Percentiles rank a stretch among this genome's conserved stretches.
phyloP scores from a whole-genome alignment of 2,113 vertebrate species.

The Datnioides undecimradiatus region DNA sequence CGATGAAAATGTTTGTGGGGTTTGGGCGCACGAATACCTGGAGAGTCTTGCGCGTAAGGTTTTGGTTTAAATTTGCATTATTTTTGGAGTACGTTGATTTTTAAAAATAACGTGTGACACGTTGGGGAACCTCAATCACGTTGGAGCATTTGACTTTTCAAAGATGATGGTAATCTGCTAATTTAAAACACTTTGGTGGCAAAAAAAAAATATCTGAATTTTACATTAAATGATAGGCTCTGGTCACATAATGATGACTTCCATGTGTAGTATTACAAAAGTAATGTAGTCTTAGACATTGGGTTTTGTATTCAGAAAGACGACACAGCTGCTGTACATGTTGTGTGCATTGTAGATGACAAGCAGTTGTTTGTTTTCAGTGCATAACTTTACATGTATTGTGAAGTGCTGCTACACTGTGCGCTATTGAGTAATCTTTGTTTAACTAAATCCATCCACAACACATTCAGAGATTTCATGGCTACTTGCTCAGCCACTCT shows the following conservation, averaged over 20 bases:
- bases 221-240: background rate
- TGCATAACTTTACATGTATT: background rate
- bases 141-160: constrained; percentile 7
- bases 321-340: background rate
- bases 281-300: background rate
- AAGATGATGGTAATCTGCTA: background rate
- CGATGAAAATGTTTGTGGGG: background rate
- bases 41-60: background rate
- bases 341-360: background rate
- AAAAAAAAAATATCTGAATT: background rate
- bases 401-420: background rate
- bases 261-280: background rate
- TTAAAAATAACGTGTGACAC: background rate
- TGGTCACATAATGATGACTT: background rate
- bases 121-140: background rate
- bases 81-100: background rate
- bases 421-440: constrained; percentile 38
- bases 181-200: background rate
- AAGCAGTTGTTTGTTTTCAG: constrained; percentile 1
- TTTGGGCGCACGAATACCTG: background rate
- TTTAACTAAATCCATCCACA: constrained; percentile 57
- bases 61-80: background rate
- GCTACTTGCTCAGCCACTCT: constrained; percentile 58
- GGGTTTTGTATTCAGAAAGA: background rate
- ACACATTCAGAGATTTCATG: constrained; percentile 59